Conservation (phyloP, 1,140 invertebrate genomes). For the Globodera rostochiensis region DNA sequence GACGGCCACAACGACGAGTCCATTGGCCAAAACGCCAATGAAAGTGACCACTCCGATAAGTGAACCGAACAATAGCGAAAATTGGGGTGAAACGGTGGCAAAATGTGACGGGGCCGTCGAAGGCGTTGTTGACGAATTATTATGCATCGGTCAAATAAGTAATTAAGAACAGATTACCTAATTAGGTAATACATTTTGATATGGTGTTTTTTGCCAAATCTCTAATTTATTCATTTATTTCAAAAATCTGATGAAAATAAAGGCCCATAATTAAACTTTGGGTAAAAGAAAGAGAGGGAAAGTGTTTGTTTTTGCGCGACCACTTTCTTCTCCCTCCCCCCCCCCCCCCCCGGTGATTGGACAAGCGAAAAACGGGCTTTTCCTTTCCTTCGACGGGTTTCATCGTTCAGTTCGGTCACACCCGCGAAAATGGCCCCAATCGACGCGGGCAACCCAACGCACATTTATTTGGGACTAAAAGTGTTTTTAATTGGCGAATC, state of each 20-base stretch:
- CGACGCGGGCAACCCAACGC: no score
- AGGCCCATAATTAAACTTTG: no score
- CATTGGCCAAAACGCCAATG: slow-evolving; percentile 21
- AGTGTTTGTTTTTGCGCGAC: not conserved
- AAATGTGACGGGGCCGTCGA: not conserved
- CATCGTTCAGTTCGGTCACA: not conserved
- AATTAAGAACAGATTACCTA: no score
- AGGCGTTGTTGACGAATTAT: not conserved
- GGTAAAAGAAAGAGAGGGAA: not conserved
- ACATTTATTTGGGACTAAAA: no score
- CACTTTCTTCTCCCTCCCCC: not conserved
- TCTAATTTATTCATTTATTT: no score
- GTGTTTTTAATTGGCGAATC: no score
- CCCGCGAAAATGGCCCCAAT: no score
- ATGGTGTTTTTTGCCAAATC: no score
- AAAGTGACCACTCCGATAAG: slow-evolving; percentile 15
- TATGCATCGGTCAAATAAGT: not conserved
- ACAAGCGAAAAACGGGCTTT: not conserved
- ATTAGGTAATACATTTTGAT: no score
- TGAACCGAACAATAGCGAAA: slow-evolving; percentile 24
- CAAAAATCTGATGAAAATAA: no score
- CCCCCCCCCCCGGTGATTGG: no score
- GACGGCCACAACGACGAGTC: slow-evolving; percentile 24
- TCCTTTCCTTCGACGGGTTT: not conserved
- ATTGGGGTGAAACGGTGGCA: slow-evolving; percentile 12